phyloP scores from a whole-genome alignment of 2,113 vertebrate genomes.

The Orthonyx spaldingii region DNA sequence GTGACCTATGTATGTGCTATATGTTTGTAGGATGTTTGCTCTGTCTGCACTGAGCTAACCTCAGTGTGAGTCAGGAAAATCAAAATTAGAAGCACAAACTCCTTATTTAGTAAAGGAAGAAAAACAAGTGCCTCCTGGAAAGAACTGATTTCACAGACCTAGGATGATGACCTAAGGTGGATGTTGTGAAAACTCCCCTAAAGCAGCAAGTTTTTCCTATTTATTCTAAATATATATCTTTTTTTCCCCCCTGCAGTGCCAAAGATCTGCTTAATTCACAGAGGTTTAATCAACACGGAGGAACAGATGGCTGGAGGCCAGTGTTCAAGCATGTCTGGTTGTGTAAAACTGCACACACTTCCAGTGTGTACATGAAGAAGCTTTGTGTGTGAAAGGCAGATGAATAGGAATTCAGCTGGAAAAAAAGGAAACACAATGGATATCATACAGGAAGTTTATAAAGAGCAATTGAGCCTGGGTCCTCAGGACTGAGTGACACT shows the following conservation, averaged over 20 bases:
- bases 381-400: neutral
- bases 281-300: neutral
- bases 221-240: constrained; percentile 8
- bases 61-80: neutral
- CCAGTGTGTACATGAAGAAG: neutral
- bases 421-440: neutral
- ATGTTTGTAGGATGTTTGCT: neutral
- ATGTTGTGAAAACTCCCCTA: constrained; percentile 4
- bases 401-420: neutral
- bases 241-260: neutral
- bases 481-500: neutral
- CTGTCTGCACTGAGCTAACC: neutral
- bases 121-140: neutral
- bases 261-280: constrained; percentile 6
- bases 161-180: constrained; percentile 1
- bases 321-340: neutral
- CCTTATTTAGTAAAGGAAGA: constrained; percentile 40
- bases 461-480: neutral
- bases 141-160: neutral
- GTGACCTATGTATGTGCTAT: neutral
- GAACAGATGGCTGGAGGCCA: neutral
- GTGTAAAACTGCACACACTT: neutral
- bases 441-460: neutral
- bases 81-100: constrained; percentile 11
- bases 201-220: constrained; percentile 9